These are phyloP conservation scores for Nomada goodeniana DNA, from an alignment of 2,888 invertebrate species.

Conservation along the genomic window DNA sequence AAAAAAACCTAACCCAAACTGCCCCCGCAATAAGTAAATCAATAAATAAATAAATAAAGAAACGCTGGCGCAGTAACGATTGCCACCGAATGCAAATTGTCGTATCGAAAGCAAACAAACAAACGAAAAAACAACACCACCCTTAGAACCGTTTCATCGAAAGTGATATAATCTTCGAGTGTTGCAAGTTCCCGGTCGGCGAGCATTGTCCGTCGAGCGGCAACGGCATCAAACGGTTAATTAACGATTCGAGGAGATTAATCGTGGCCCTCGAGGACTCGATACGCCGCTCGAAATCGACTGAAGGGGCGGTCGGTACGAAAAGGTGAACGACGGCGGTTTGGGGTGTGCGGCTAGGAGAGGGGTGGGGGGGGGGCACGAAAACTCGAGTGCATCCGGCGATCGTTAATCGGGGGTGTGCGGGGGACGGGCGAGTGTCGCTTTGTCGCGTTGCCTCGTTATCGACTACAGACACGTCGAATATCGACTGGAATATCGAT, in stretches of 20 bases:
- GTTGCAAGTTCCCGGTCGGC: neutral
- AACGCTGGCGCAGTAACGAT: no score
- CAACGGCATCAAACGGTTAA: constrained; percentile 66
- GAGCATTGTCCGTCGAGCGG: constrained; percentile 25
- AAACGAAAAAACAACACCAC: no score
- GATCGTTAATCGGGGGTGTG: constrained; percentile 33
- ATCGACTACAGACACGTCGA: constrained; percentile 15
- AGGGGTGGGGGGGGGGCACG: neutral
- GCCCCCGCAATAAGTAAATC: no score
- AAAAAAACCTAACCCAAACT: no score
- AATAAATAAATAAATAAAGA: no score
- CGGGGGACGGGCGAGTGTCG: neutral
- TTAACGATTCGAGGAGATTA: constrained; percentile 70
- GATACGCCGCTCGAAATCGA: constrained; percentile 57
- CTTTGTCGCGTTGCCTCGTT: constrained; percentile 34
- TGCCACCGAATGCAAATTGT: no score
- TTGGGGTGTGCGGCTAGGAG: neutral
- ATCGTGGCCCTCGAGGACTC: constrained; percentile 53
- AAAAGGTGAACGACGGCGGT: neutral
- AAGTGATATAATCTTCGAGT: no score
- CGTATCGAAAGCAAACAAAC: no score
- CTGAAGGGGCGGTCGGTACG: neutral
- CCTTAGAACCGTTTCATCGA: no score
- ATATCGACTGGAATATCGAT: constrained; percentile 32
- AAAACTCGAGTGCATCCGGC: constrained; percentile 27